A percentile compares a stretch with the other conserved stretches of the same genome.
phyloP scores from a whole-genome alignment of 2,113 vertebrate species.

The Asarcornis scutulata region DNA sequence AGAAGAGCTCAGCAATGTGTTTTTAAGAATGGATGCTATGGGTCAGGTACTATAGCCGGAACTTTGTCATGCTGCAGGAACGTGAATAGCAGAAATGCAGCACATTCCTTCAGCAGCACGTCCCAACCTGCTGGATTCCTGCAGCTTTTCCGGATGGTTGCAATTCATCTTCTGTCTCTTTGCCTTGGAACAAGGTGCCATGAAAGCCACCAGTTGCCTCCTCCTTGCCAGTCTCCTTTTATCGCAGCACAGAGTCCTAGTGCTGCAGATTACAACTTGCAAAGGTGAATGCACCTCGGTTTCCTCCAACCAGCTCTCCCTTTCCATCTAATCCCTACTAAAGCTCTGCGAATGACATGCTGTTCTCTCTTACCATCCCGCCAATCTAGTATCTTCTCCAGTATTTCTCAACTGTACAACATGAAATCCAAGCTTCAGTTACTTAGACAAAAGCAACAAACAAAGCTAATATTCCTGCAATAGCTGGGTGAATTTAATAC shows the following conservation, averaged over 20 bases:
- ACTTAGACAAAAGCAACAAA: background rate
- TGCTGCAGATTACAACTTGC: background rate
- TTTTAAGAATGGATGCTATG: background rate
- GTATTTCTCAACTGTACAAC: background rate
- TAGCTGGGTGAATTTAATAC: background rate
- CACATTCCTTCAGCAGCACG: slow-evolving; percentile 60
- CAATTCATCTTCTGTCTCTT: slow-evolving; percentile 47
- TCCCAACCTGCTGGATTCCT: slow-evolving; percentile 65
- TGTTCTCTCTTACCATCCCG: background rate
- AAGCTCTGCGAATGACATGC: background rate
- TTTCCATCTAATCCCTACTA: background rate
- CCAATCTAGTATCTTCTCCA: background rate
- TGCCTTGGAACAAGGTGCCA: background rate
- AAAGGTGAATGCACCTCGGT: background rate
- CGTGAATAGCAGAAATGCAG: background rate
- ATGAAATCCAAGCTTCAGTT: background rate
- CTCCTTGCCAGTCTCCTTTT: background rate
- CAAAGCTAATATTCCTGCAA: background rate
- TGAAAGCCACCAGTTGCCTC: background rate
- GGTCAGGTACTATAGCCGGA: background rate
- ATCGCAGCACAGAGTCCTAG: background rate
- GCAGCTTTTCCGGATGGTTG: slow-evolving; percentile 18
- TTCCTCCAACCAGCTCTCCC: background rate
- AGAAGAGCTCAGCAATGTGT: background rate
- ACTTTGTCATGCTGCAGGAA: slow-evolving; percentile 6